These are phyloP conservation scores for Meloe dianella DNA, from an alignment of 2,888 invertebrate species.

Conservation along the genomic window DNA sequence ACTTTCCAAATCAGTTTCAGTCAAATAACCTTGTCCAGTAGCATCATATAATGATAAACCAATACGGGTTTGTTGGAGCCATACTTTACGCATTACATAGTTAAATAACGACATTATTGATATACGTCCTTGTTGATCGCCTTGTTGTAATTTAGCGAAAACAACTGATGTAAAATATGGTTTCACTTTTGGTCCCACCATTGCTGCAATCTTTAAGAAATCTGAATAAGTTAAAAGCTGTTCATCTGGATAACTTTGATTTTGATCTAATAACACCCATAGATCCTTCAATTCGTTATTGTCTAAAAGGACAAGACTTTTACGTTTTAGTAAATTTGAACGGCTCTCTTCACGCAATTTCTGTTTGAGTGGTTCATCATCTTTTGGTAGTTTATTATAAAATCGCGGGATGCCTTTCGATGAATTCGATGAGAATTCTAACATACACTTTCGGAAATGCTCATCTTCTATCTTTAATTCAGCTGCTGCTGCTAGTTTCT, in stretches of 20 bases:
- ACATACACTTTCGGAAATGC: conserved; percentile 46
- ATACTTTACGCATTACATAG: conserved; percentile 93
- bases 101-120: conserved; percentile 91
- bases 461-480: conserved; percentile 49
- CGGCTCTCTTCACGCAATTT: conserved; percentile 88
- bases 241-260: conserved; percentile 80
- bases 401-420: conserved; percentile 73
- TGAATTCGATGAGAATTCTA: conserved; percentile 43
- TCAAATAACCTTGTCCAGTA: conserved; percentile 73
- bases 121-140: conserved; percentile 85
- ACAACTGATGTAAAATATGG: conserved; percentile 84
- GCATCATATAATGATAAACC: conserved; percentile 93
- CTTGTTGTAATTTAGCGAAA: conserved; percentile 86
- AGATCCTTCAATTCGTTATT: conserved; percentile 84
- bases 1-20: conserved; percentile 84
- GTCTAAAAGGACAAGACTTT: conserved; percentile 82
- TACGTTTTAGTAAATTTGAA: conserved; percentile 84
- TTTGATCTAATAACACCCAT: conserved; percentile 83
- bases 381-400: conserved; percentile 77
- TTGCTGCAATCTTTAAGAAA: conserved; percentile 78
- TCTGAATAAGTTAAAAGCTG: conserved; percentile 85
- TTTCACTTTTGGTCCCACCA: conserved; percentile 66
- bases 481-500: conserved; percentile 48
- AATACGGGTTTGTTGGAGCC: conserved; percentile 93
- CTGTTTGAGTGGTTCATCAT: conserved; percentile 77